Conservation (phyloP, 1,140 invertebrate genomes). For the Pteromalus puparum region DNA sequence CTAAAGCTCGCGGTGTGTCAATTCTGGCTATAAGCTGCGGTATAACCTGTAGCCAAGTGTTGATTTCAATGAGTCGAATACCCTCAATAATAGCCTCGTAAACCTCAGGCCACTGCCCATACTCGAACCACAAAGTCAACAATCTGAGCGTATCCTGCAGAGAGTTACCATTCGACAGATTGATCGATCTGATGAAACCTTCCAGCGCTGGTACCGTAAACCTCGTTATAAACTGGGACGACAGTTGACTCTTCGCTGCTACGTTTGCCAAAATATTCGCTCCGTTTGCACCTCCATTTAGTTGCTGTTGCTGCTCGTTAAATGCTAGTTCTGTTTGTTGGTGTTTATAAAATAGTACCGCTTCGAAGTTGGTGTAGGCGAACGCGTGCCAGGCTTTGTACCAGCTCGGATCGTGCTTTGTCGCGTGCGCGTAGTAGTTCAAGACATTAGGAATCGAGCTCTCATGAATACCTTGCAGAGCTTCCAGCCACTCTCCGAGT, state of each 20-base stretch:
- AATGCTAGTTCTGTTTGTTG: constrained; percentile 71
- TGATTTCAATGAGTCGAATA: constrained; percentile 94
- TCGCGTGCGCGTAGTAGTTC: constrained; percentile 90
- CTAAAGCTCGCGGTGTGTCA: constrained; percentile 92
- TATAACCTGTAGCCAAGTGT: constrained; percentile 99
- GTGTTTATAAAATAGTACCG: constrained; percentile 93
- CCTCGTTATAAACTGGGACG: constrained; percentile 80
- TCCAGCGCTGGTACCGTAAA: constrained; percentile 96
- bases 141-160: constrained; percentile 98
- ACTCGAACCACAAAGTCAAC: constrained; percentile 96
- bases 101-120: constrained; percentile 94
- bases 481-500: constrained; percentile 93
- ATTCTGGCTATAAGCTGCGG: constrained; percentile 99
- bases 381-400: constrained; percentile 99
- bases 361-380: constrained; percentile 98
- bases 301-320: neutral
- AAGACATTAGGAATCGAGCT: constrained; percentile 88
- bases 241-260: constrained; percentile 59
- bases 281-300: neutral
- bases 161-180: constrained; percentile 92
- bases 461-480: constrained; percentile 87
- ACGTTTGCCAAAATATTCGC: constrained; percentile 62
- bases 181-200: constrained; percentile 97
- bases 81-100: constrained; percentile 95
- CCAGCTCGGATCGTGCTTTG: constrained; percentile 90